Evolutionary conservation across 2,888 invertebrate species (phyloP).

Genomic region (Nesidiocoris tenuis): DNA sequence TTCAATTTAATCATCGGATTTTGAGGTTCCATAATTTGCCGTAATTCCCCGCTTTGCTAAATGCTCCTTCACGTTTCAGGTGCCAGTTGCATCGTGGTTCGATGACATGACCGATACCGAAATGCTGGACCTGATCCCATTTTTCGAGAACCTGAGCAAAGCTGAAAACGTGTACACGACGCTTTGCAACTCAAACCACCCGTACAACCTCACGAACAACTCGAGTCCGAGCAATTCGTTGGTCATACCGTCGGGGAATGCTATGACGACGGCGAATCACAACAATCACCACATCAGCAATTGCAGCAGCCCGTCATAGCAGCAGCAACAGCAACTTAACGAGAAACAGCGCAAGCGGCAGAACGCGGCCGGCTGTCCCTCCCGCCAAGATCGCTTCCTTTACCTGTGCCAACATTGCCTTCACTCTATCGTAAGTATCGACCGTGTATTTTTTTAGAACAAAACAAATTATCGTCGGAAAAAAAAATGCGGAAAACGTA

Average conservation of each 20-base stretch:
- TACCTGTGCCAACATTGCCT: conserved; percentile 50
- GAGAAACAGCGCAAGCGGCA: not conserved
- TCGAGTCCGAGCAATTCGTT: conserved; percentile 14
- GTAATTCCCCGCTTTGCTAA: too few relatives aligned
- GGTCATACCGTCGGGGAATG: not conserved
- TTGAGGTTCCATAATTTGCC: too few relatives aligned
- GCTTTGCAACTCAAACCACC: conserved; percentile 87
- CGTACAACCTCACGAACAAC: conserved; percentile 61
- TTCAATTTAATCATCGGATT: too few relatives aligned
- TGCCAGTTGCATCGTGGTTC: conserved; percentile 99
- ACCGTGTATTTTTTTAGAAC: conserved; percentile 41
- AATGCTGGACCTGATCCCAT: conserved; percentile 93
- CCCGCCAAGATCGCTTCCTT: conserved; percentile 36
- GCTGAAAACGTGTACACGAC: conserved; percentile 96
- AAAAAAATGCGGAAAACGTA: conserved; percentile 5
- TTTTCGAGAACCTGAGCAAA: conserved; percentile 95
- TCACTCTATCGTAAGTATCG: conserved; percentile 46
- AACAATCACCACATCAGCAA: conserved; percentile 43
- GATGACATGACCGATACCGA: conserved; percentile 98
- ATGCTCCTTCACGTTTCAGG: too few relatives aligned
- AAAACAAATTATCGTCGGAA: conserved; percentile 12
- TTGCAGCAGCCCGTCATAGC: conserved; percentile 47
- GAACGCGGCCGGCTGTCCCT: not conserved
- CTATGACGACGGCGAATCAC: conserved; percentile 8
- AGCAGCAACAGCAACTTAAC: conserved; percentile 10